phyloP scores from a whole-genome alignment of 1,140 invertebrate genomes.

The Phymastichus coffea region DNA sequence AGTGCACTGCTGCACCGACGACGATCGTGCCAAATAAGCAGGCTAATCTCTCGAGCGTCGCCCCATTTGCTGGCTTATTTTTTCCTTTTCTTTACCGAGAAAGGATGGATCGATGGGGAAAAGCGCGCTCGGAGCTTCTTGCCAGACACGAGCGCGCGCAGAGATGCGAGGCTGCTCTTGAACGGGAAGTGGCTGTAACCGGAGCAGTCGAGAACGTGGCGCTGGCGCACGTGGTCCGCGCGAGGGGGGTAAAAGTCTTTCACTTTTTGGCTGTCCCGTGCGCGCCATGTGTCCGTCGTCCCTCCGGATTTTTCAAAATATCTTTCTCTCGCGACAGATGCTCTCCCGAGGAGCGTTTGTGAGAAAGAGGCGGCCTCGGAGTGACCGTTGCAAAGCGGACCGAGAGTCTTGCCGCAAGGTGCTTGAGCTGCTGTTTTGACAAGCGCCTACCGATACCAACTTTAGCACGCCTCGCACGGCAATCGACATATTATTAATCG shows the following conservation, averaged over 20 bases:
- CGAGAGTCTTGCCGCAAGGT: too few species aligned
- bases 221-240: conserved; percentile 44
- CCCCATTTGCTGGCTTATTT: too few species aligned
- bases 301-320: conserved; percentile 13
- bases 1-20: too few species aligned
- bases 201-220: conserved; percentile 33
- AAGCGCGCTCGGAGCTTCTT: conserved; percentile 3
- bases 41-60: too few species aligned
- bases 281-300: conserved; percentile 50
- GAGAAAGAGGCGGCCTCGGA: background rate
- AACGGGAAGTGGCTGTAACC: conserved; percentile 38
- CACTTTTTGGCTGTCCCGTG: conserved; percentile 38
- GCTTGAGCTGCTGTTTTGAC: conserved; percentile 57
- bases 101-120: conserved; percentile 7
- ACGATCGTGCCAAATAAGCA: too few species aligned
- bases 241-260: conserved; percentile 53
- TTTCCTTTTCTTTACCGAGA: conserved; percentile 16
- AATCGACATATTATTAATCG: conserved; percentile 21
- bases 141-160: too few species aligned
- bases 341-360: background rate
- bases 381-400: background rate
- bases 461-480: background rate
- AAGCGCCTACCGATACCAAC: conserved; percentile 28
- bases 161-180: too few species aligned
- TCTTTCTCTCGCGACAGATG: background rate